Evolutionary conservation across 1,140 invertebrate species (phyloP), one percentile per base, ranked within the genome.

Genomic region (Calliopsis andreniformis): DNA sequence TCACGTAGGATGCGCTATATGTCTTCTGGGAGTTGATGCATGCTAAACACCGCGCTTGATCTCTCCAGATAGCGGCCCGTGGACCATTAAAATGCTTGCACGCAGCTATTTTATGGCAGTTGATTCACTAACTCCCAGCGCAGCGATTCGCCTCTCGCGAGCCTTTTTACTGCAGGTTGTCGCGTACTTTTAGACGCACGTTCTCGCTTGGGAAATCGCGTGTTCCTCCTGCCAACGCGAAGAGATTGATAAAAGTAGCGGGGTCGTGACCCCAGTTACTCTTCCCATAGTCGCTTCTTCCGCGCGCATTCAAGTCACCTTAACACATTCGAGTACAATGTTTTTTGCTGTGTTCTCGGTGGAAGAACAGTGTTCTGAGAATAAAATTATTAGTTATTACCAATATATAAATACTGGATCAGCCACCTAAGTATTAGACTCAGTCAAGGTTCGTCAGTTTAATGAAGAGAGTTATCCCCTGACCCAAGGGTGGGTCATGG

Each of bases 61-160:
- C 63, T 12, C 56, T 7, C 16, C 8, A n/a, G 71, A 75, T 75
- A 75, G 62, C 23, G 30, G 58, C 39, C 45, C n/a, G 55, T 51
- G 64, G 18, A n/a, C 71, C 62, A 75, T 75, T 75, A 75, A 75
- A 67, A 75, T 75, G 18, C 71, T 75, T 75, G 71, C 71, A 75
- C 71, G 71, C 71, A 56, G 63, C 71, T 67, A 75, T 75, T 75
- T 75, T 75, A 75, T 67, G 51, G 63, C 71, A 30, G 71, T 56
- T 75, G 71, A 75, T 75, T 75, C 71, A 56, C 71, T 67, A 64
- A 67, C 30, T 66, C 49, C 49, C 49, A 55, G 47, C 49, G 56
- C 47, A 56, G 71, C 28, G 25, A 16, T 32, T 72, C 63, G 1
- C 32, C 32, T 20, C 42, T 47, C 18, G 42, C 42, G n/a, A 28